A percentile compares a stretch with the other conserved stretches of the same genome.
Evolutionary conservation across 2,113 vertebrate genomes (phyloP).

Genomic region (Brachyhypopomus gauderio): DNA sequence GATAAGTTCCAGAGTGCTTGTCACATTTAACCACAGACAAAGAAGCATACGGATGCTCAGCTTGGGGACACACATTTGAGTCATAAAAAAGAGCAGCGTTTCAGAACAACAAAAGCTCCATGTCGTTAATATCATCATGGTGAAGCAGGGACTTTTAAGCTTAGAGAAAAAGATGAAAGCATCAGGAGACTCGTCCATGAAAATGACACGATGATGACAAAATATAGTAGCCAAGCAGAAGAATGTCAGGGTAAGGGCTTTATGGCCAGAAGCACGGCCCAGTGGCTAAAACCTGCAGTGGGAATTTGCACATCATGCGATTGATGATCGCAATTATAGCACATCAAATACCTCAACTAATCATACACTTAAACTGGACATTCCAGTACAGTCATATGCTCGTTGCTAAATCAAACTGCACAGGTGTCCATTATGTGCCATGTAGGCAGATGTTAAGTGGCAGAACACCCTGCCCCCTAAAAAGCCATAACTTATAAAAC

Average conservation of each 20-base stretch:
- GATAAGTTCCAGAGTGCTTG: constrained; percentile 31
- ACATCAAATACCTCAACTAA: background rate
- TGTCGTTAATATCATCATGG: constrained; percentile 2
- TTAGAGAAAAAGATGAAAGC: background rate
- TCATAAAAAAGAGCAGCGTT: constrained; percentile 37
- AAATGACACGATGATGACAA: constrained; percentile 20
- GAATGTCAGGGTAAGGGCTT: background rate
- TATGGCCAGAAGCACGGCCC: background rate
- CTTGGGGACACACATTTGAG: constrained; percentile 27
- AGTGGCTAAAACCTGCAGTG: too few relatives aligned
- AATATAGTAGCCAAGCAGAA: constrained; percentile 11
- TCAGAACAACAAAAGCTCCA: constrained; percentile 13
- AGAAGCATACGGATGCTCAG: constrained; percentile 5
- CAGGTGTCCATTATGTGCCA: background rate
- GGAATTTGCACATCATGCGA: background rate
- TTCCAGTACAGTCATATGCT: background rate
- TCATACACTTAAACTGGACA: background rate
- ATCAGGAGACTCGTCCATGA: background rate
- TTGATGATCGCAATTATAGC: background rate
- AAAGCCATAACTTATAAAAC: too few relatives aligned
- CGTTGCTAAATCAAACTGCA: background rate
- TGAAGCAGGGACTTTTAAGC: constrained; percentile 16
- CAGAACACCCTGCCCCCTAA: too few relatives aligned
- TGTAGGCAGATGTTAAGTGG: background rate
- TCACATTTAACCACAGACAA: constrained; percentile 9